Evolutionary conservation across 2,797 vertebrate genomes (phyloP).

Genomic region (Amazona finschi): DNA sequence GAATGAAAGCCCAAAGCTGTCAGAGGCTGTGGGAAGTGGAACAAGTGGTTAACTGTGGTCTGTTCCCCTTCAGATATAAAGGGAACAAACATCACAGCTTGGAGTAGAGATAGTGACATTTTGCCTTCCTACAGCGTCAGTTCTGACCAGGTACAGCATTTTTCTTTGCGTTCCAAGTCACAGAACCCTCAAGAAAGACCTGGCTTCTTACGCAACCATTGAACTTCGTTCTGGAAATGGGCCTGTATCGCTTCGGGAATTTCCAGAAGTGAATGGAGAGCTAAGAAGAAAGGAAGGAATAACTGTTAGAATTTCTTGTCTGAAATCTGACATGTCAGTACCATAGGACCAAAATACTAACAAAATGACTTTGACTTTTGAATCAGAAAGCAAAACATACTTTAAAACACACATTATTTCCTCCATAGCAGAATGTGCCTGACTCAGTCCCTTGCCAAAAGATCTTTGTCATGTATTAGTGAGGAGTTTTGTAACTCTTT

Average conservation of each 20-base stretch:
- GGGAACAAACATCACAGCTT: not conserved
- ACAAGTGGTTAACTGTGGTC: not conserved
- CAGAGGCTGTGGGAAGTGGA: not conserved
- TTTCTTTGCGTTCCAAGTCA: not conserved
- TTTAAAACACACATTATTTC: not conserved
- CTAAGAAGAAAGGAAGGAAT: not conserved
- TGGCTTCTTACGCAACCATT: not conserved
- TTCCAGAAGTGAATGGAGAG: not conserved
- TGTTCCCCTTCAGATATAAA: not conserved
- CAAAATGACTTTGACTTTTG: not conserved
- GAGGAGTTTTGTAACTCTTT: not conserved
- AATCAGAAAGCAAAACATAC: not conserved
- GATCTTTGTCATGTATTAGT: not conserved
- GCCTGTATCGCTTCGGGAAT: not conserved
- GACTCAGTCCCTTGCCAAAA: not conserved
- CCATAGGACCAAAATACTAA: accelerated
- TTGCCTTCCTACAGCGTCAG: not conserved
- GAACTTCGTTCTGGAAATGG: not conserved
- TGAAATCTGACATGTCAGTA: not conserved
- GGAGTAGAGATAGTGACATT: not conserved
- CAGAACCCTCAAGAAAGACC: not conserved
- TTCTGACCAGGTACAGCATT: not conserved
- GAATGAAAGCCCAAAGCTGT: not conserved
- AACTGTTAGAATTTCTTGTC: not conserved
- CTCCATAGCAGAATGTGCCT: not conserved